Evolutionary conservation across 2,113 vertebrate species (phyloP), one percentile per base, ranked within the genome.

Genomic region (Chlorocebus sabaeus): DNA sequence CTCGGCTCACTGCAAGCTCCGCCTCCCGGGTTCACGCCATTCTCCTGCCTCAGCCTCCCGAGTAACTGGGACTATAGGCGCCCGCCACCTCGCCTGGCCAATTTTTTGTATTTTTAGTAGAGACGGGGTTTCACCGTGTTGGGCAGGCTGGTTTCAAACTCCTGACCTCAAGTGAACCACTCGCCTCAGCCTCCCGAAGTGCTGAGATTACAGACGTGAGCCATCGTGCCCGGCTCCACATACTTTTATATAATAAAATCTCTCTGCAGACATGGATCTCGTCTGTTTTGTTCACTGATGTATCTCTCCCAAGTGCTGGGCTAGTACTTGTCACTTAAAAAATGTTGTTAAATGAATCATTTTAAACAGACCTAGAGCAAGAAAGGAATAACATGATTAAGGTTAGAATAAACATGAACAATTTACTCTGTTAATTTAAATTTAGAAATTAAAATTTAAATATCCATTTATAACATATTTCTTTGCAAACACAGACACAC

Each of bases 191-290:
- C 52, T 55, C 17, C 52, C 0, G 0, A 55, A 55, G 52, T 55
- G 52, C 52, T 7, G 52, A 20, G 17, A 55, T 55, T 55, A 55
- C 52, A 55, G 52, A 0, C 6, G 52, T 55, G 0, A 55, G 52
- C 52, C 52, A 20, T 2, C 1, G 0, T 55, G 52, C 52, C 52
- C 0, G 2, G 52, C 18, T 8, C 27, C 18, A 1, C n/a, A 6
- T 50, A 23, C 13, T 64, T 2, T 55, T 20, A 20, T 6, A 20
- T 6, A 50, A 12, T 52, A 9, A 25, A 18, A 73, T 11, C 2
- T 73, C 8, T 7, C 30, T 43, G 5, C 6, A 38, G 1, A 27
- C 1, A 83, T 64, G 5, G 22, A 55, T n/a, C 23, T 32, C 25
- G 0, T 35, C n/a, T 73, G 2, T 16, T 59, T 72, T 40, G 11